These are phyloP conservation scores for Pterocles burchelli DNA, from an alignment of 2,113 vertebrate species.

Conservation along the genomic window DNA sequence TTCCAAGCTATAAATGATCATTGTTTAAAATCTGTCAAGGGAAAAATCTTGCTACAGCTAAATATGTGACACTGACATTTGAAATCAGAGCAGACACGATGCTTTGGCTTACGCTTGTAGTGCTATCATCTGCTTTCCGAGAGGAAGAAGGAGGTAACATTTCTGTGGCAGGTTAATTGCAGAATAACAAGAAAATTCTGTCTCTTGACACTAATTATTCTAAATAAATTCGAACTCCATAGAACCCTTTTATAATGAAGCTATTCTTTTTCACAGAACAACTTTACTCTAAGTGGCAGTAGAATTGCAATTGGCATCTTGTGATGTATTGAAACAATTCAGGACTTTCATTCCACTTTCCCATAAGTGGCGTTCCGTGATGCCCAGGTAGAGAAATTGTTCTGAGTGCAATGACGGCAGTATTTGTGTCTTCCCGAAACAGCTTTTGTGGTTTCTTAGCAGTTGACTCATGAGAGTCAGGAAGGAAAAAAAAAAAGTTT, in stretches of 20 bases:
- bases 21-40: constrained; percentile 60
- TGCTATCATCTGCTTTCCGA: neutral
- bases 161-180: constrained; percentile 56
- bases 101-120: constrained; percentile 23
- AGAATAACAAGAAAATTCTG: constrained; percentile 27
- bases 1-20: constrained; percentile 63
- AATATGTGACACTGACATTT: constrained; percentile 38
- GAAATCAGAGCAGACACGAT: constrained; percentile 16
- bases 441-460: neutral
- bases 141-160: constrained; percentile 16
- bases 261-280: constrained; percentile 17
- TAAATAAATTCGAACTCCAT: constrained; percentile 36
- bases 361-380: neutral
- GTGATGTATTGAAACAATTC: constrained; percentile 17
- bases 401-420: neutral
- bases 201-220: constrained; percentile 38
- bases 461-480: neutral
- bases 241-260: constrained; percentile 17
- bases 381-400: neutral
- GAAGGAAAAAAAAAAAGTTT: neutral
- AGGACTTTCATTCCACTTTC: neutral
- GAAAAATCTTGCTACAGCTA: constrained; percentile 44
- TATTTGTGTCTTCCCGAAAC: neutral
- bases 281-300: neutral
- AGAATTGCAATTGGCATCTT: constrained; percentile 2